Evolutionary conservation across 37 sponge, comb jelly and placozoan species (phyloP).

Genomic region (Diacarnus erythraeanus): DNA sequence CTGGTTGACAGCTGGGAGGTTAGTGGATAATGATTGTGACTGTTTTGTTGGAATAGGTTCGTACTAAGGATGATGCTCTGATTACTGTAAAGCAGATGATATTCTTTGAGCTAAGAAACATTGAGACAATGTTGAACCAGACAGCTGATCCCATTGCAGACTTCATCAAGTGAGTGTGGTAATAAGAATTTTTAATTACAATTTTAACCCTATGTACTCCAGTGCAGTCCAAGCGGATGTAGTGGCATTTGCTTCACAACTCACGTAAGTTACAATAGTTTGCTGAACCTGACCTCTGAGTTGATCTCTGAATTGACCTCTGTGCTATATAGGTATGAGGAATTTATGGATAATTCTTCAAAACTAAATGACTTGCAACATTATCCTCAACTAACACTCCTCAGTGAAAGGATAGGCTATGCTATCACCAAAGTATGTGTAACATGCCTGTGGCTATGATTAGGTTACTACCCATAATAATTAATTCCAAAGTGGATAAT

Average conservation of each 20-base stretch:
- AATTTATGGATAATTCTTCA: slow-evolving; percentile 83
- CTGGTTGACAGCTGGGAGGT: too few species aligned
- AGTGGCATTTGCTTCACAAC: slow-evolving; percentile 80
- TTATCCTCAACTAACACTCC: slow-evolving; percentile 62
- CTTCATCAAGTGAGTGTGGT: slow-evolving; percentile 88
- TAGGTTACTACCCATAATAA: too few species aligned
- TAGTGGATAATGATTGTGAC: too few species aligned
- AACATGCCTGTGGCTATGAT: neutral
- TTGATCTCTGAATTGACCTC: neutral
- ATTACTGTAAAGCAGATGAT: slow-evolving; percentile 87
- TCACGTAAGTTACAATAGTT: slow-evolving; percentile 48
- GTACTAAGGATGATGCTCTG: slow-evolving; percentile 90
- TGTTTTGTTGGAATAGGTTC: slow-evolving; percentile 50
- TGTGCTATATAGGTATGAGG: slow-evolving; percentile 66
- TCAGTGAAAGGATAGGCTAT: slow-evolving; percentile 75
- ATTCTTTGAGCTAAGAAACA: slow-evolving; percentile 85
- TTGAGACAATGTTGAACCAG: slow-evolving; percentile 80
- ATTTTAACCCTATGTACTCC: neutral
- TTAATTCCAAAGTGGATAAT: too few species aligned
- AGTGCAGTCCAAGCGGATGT: slow-evolving; percentile 84
- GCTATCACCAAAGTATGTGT: slow-evolving; percentile 66
- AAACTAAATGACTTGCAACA: slow-evolving; percentile 69
- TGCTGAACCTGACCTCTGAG: too few species aligned
- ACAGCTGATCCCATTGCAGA: slow-evolving; percentile 90
- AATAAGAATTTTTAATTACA: too few species aligned